Evolutionary conservation across 1,140 invertebrate genomes (phyloP).

Genomic region (Drosophila auraria): DNA sequence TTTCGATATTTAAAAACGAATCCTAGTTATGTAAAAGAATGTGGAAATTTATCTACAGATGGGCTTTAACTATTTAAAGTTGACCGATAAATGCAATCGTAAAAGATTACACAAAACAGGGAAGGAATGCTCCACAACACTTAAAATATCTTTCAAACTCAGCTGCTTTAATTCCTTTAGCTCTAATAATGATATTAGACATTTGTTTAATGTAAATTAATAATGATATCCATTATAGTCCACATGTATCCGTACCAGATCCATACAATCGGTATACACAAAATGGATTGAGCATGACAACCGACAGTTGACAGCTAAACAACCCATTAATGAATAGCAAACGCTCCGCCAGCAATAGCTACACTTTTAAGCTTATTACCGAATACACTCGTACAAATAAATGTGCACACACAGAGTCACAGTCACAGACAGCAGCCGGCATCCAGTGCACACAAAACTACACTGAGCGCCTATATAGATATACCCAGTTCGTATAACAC

Average conservation of each 20-base stretch:
- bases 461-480: constrained; percentile 23
- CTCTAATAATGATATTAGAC: constrained; percentile 27
- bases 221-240: constrained; percentile 45
- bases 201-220: constrained; percentile 44
- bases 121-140: not conserved
- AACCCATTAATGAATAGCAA: constrained; percentile 80
- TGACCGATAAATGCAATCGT: not conserved
- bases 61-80: not conserved
- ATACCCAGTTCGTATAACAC: constrained; percentile 29
- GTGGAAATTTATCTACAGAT: not conserved
- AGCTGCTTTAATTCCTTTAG: not conserved
- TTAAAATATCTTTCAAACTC: not conserved
- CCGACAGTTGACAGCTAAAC: constrained; percentile 70
- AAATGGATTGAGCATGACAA: constrained; percentile 67
- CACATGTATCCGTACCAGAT: constrained; percentile 25
- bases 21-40: not conserved
- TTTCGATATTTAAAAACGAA: constrained; percentile 19
- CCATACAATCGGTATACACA: constrained; percentile 44
- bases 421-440: constrained; percentile 28
- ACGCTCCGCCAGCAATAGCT: constrained; percentile 47
- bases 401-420: constrained; percentile 5
- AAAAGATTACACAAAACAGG: not conserved
- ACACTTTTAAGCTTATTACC: constrained; percentile 75
- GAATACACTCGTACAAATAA: constrained; percentile 49
- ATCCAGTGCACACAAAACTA: constrained; percentile 42